Evolutionary conservation across 23 tunicate genomes (phyloP), one percentile per base, ranked within the genome.

Genomic region (Trididemnum miniatum): DNA sequence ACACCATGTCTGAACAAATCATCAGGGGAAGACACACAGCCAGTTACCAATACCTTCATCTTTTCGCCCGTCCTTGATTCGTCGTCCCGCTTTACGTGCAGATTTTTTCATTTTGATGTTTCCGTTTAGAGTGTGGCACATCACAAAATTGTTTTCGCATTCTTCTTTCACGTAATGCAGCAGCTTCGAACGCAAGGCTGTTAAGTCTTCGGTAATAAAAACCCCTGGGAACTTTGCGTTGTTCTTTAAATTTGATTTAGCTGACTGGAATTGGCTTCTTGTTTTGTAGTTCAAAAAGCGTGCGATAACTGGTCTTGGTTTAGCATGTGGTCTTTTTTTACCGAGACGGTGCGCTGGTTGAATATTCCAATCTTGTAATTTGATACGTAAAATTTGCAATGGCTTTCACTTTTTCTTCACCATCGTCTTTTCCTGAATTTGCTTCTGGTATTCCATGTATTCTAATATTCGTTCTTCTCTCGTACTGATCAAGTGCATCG

Each of bases 141-240:
- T 26, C 2, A 49, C 81, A 40, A 49, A 69, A 7, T 31, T 12
- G 7, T 69, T 35, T 12, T 51, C 2, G 65, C 65, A 52, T 1
- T 1, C 22, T 76, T 72, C 28, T 27, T 76, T 76, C 27, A 76
- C 7, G 32, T 76, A 76, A 2, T 76, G 2, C 34, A 49, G 31
- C 1, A 76, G 65, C 38, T 76, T 40, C 20, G 31, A 76, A 1
- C 65, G 2, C 35, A 44, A 20, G 0, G 34, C 20, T 34, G 81
- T 76, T 52, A 76, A 35, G 20, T 76, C 81, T 24, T 76, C 81
- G 15, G 22, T 50, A 25, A 76, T 76, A 33, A 49, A 76, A 1
- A 38, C 76, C 7, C 31, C n/a, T 30, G 20, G 15, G 31, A 31
- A 69, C 15, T 31, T 76, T 76, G 50, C n/a, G 22, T 51, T 76